A percentile compares a stretch with the other conserved stretches of the same genome.
Evolutionary conservation across 2,888 invertebrate species (phyloP).

Genomic region (Campopleginae sp.): DNA sequence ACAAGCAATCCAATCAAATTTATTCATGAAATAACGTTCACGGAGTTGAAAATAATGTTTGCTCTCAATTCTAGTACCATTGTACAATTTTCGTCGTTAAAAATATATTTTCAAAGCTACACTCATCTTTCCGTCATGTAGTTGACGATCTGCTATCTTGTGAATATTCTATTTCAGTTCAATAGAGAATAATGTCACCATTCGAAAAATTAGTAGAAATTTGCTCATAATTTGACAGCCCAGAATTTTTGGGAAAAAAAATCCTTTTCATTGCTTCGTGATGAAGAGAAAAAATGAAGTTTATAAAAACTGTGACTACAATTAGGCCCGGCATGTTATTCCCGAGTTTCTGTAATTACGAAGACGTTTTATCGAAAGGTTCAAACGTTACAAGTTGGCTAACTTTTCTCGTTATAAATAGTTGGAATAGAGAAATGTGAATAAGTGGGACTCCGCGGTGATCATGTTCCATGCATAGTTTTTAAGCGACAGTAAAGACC

Average conservation of each 20-base stretch:
- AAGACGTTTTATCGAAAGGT: conserved; percentile 68
- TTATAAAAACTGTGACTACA: not conserved
- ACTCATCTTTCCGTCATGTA: not conserved
- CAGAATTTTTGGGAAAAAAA: not conserved
- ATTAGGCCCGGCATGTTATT: not conserved
- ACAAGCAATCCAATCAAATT: not conserved
- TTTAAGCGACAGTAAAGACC: conserved; percentile 37
- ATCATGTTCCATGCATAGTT: not conserved
- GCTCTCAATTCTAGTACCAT: not conserved
- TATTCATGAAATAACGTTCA: not conserved
- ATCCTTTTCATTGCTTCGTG: not conserved
- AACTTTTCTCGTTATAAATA: conserved; percentile 81
- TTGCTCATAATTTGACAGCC: not conserved
- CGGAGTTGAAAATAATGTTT: not conserved
- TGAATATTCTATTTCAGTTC: not conserved
- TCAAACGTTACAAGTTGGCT: conserved; percentile 47
- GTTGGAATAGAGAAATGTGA: conserved; percentile 74
- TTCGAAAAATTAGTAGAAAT: not conserved
- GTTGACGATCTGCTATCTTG: not conserved
- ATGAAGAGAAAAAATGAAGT: not conserved
- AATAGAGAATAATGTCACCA: not conserved
- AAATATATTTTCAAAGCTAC: not conserved
- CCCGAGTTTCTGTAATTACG: conserved; percentile 71
- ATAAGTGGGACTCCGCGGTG: conserved; percentile 16
- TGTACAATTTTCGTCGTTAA: not conserved